Base-by-base conservation (phyloP, 2,888 invertebrate species). In the Polyommatus icarus region DNA sequence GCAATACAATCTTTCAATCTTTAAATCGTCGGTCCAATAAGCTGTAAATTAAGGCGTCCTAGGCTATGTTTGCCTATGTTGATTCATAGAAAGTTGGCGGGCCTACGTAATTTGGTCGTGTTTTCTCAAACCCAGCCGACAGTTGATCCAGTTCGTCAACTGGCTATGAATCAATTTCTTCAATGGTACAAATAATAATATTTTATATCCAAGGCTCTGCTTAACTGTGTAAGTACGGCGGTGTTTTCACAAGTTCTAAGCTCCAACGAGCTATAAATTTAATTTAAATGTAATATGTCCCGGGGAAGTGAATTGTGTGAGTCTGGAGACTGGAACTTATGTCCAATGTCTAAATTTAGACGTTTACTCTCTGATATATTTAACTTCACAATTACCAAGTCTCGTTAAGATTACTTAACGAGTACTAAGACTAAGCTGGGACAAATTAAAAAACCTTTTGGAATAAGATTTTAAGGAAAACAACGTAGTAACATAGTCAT, bases 241-340 rank as follows among this genome's bases (percentile, higher is more conserved):
- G 20, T 32, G 29, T 67, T 67, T 67, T 67, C 67, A 15, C 67
- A 32, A 67, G 50, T 75, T 75, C 50, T 24, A 75, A 75, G 29
- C 75, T 75, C 75, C 40, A 72, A 40, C 72, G 72, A 72, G 72
- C 72, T 72, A 72, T 72, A 72, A 40, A 40, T 72, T 72, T 40
- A 72, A 67, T 67, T 67, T 67, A 67, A 67, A 67, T 67, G 67
- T 67, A 67, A 67, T 67, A 32, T 67, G 15, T 29, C 67, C 6
- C 18, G 32, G 67, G 29, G 67, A 67, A 67, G 67, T 32, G 29
- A 67, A 67, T 18, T 29, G 67, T 67, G 15, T 15, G 67, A 67
- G 67, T 67, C 67, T 67, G 1, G 67, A 67, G 67, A 67, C 67
- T 20, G 20, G 61, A 61, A 61, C 61, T 67, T 67, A 67, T 18